A percentile compares a stretch with the other conserved stretches of the same genome.
phyloP scores from a whole-genome alignment of 2,797 vertebrate species.

The Semaprochilodus insignis region DNA sequence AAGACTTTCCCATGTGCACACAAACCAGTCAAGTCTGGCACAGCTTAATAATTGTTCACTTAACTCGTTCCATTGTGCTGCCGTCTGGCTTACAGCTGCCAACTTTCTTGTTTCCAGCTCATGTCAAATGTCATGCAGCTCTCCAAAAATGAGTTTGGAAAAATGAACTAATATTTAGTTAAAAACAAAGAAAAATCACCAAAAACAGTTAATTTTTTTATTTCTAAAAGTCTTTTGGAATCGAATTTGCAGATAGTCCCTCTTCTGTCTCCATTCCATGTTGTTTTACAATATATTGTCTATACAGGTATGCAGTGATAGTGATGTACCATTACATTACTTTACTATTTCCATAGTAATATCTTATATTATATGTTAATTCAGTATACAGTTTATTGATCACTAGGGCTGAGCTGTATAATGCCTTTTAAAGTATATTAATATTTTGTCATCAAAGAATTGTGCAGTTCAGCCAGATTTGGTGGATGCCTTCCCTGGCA shows the following conservation, averaged over 20 bases:
- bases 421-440: no score
- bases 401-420: no score
- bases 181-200: neutral
- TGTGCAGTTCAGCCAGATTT: no score
- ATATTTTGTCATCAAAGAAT: no score
- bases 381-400: neutral
- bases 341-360: neutral
- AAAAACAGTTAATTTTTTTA: neutral
- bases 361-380: neutral
- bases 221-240: neutral
- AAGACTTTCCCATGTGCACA: conserved; percentile 73
- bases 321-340: neutral
- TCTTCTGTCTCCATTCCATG: neutral
- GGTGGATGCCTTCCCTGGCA: no score
- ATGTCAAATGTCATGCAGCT: conserved; percentile 56
- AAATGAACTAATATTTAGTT: neutral
- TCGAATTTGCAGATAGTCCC: neutral
- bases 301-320: neutral
- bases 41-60: conserved; percentile 74
- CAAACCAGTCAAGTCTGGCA: conserved; percentile 71
- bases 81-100: conserved; percentile 67
- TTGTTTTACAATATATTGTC: neutral
- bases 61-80: conserved; percentile 73
- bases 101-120: conserved; percentile 51
- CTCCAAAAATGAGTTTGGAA: conserved; percentile 12